Evolutionary conservation across 2,888 invertebrate genomes (phyloP).

Genomic region (Tribolium freemani): DNA sequence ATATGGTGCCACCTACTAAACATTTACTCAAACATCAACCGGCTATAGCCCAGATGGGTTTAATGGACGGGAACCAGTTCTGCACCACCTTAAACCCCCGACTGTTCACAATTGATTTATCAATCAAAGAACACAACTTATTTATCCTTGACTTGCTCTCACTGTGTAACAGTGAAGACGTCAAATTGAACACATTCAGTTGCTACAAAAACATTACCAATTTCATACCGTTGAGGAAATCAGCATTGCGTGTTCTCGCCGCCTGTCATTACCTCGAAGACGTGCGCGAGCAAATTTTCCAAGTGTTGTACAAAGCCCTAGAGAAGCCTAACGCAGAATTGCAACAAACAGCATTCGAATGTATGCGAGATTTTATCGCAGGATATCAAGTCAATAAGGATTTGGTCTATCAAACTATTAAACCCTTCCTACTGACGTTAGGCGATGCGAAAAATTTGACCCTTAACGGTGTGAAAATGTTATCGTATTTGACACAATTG

Average conservation of each 20-base stretch:
- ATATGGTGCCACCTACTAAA: constrained; percentile 96
- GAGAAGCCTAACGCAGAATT: constrained; percentile 90
- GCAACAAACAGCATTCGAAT: constrained; percentile 94
- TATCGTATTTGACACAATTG: constrained; percentile 92
- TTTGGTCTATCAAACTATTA: constrained; percentile 85
- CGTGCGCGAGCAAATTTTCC: constrained; percentile 70
- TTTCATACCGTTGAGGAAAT: constrained; percentile 88
- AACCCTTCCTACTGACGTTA: constrained; percentile 87
- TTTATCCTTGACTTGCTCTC: constrained; percentile 93
- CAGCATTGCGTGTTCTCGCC: constrained; percentile 87
- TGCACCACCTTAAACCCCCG: constrained; percentile 93
- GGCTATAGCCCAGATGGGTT: constrained; percentile 94
- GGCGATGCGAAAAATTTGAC: constrained; percentile 86
- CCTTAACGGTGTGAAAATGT: constrained; percentile 88
- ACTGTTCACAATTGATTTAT: constrained; percentile 91
- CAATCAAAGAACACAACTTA: constrained; percentile 86
- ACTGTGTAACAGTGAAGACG: constrained; percentile 91
- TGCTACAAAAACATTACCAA: constrained; percentile 94
- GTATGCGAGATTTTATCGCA: constrained; percentile 91
- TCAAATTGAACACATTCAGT: constrained; percentile 85
- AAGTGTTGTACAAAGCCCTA: constrained; percentile 82
- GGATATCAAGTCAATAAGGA: constrained; percentile 92
- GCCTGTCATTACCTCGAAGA: constrained; percentile 85
- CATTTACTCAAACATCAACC: constrained; percentile 95
- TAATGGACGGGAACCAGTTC: constrained; percentile 98